Percentiles rank a stretch among this genome's conserved stretches.
phyloP scores from a whole-genome alignment of 2,888 invertebrate species.

The Epinotia nisella region DNA sequence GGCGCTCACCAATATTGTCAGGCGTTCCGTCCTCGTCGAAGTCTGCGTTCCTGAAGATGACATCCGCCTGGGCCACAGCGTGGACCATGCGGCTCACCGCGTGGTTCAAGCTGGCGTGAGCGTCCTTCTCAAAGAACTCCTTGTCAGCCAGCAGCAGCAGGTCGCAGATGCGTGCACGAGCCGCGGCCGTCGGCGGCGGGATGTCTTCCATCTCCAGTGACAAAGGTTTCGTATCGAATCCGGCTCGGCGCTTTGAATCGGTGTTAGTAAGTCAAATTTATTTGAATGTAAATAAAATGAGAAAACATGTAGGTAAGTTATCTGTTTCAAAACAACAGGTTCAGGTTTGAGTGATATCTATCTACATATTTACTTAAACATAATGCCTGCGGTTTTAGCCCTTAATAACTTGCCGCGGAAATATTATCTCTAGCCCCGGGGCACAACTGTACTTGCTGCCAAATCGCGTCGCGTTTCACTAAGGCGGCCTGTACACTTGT shows the following conservation, averaged over 20 bases:
- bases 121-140: slow-evolving; percentile 76
- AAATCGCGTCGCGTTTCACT: no score
- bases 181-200: slow-evolving; percentile 56
- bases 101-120: slow-evolving; percentile 73
- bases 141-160: slow-evolving; percentile 79
- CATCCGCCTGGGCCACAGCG: slow-evolving; percentile 80
- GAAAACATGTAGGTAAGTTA: no score
- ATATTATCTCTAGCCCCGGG: no score
- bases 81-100: slow-evolving; percentile 77
- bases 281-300: no score
- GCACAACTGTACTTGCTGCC: no score
- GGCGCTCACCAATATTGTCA: slow-evolving; percentile 76
- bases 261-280: not conserved
- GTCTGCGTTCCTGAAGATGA: slow-evolving; percentile 82
- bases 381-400: no score
- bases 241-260: not conserved
- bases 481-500: no score
- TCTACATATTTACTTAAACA: no score
- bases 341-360: no score
- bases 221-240: not conserved
- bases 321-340: no score
- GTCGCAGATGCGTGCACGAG: slow-evolving; percentile 74
- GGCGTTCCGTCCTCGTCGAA: slow-evolving; percentile 82
- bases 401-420: no score
- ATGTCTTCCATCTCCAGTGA: slow-evolving; percentile 53